Evolutionary conservation across 2,888 invertebrate genomes (phyloP).

Genomic region (Acanthoscelides obtectus): DNA sequence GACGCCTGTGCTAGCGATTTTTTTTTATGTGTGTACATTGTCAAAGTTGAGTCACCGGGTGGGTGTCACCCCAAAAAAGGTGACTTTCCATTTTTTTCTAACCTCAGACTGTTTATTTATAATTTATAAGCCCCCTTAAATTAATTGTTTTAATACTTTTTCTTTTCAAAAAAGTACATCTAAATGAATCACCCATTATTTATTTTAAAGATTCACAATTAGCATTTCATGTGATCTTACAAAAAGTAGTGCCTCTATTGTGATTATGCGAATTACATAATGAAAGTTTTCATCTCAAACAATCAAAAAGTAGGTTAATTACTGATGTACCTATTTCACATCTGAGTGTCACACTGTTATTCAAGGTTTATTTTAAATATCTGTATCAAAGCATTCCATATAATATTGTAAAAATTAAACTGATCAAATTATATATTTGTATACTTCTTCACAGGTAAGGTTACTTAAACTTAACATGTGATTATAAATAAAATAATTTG

Average conservation of each 20-base stretch:
- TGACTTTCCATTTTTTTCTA: neutral
- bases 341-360: neutral
- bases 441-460: neutral
- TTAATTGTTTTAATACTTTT: too few species aligned
- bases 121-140: too few species aligned
- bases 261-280: conserved; percentile 26
- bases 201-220: neutral
- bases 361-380: neutral
- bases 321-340: neutral
- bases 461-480: neutral
- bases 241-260: conserved; percentile 49
- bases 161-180: too few species aligned
- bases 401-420: neutral
- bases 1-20: too few species aligned
- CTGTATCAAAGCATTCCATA: neutral
- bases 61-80: too few species aligned
- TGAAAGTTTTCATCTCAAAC: neutral
- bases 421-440: neutral
- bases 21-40: too few species aligned
- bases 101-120: too few species aligned
- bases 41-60: too few species aligned
- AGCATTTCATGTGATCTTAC: conserved; percentile 45
- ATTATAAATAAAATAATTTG: neutral
- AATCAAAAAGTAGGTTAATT: neutral
- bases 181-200: too few species aligned